Base-by-base conservation (phyloP, 2,888 invertebrate genomes). In the Lasiommata megera region DNA sequence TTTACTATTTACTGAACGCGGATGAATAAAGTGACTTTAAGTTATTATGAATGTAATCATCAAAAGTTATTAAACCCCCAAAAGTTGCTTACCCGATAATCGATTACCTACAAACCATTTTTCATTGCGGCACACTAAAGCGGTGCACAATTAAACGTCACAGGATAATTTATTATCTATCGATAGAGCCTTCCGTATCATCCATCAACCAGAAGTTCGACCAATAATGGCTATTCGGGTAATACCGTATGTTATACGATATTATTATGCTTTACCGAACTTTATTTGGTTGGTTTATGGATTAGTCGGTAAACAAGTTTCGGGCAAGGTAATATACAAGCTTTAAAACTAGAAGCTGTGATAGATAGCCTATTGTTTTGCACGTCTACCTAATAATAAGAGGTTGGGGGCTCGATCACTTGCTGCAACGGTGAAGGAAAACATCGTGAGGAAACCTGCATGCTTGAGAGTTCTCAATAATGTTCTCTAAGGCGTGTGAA, bases 141-240 rank as follows among this genome's bases (percentile, higher is more conserved):
- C 53, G 61, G 63, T 54, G 48, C 51, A 67, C 72, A 72, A 72
- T 70, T 72, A 70, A 68, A 69, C 66, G 68, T 64, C 68, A 64
- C 58, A 36, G 64, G 57, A 63, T 68, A 80, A 82, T 80, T 84
- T 77, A 83, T 80, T 84, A 82, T 84, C 79, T 78, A 78, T 82
- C 81, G 82, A 76, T 77, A 72, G 76, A 80, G 76, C 77, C 77
- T 74, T 75, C 70, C 73, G 69, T 76, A 77, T 79, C 85, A 87
- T 87, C 85, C 77, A 88, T 87, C 88, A 88, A 78, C 50, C 44
- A 28, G 36, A 34, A 41, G 23, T 23, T 31, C 14, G 46, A 16
- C 46, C 46, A 31, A 44, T 46, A 46, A 46, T 46, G 46, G 29
- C 6, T 16, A 9, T 31, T 6, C 46, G 29, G 28, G 46, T 29